Evolutionary conservation across 2,888 invertebrate genomes (phyloP).

Genomic region (Chrysotoxum bicinctum): DNA sequence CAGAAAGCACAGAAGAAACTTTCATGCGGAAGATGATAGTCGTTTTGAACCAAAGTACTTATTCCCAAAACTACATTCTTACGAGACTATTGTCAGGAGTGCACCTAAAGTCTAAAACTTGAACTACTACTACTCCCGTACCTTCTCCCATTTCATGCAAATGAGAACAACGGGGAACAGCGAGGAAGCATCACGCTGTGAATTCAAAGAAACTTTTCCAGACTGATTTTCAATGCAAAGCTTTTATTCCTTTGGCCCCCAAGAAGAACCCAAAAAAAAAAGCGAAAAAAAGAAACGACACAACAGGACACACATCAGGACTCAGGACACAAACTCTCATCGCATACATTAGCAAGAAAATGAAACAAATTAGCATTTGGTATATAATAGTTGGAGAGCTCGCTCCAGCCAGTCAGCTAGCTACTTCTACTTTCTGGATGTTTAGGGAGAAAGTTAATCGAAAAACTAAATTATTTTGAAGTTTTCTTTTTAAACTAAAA

Average conservation of each 20-base stretch:
- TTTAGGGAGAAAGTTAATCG: slow-evolving; percentile 64
- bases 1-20: neutral
- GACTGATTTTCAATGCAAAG: slow-evolving; percentile 67
- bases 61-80: slow-evolving; percentile 25
- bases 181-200: slow-evolving; percentile 25
- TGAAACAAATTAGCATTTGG: slow-evolving; percentile 70
- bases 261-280: neutral
- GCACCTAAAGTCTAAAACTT: slow-evolving; percentile 37
- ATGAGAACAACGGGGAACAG: slow-evolving; percentile 1
- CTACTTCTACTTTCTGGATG: slow-evolving; percentile 10
- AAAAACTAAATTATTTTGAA: slow-evolving; percentile 63
- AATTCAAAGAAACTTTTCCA: slow-evolving; percentile 53
- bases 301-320: slow-evolving; percentile 30
- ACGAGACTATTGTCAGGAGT: slow-evolving; percentile 24
- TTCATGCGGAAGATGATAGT: slow-evolving; percentile 25
- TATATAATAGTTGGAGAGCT: slow-evolving; percentile 35
- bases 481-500: slow-evolving; percentile 27
- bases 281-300: neutral
- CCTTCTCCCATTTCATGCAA: slow-evolving; percentile 18
- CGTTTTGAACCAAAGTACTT: slow-evolving; percentile 32
- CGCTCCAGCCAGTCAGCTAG: neutral
- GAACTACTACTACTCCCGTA: neutral
- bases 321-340: slow-evolving; percentile 55
- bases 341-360: slow-evolving; percentile 66
- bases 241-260: slow-evolving; percentile 16